These are phyloP conservation scores for Amiota minor DNA, from an alignment of 2,888 invertebrate species.

Conservation along the genomic window DNA sequence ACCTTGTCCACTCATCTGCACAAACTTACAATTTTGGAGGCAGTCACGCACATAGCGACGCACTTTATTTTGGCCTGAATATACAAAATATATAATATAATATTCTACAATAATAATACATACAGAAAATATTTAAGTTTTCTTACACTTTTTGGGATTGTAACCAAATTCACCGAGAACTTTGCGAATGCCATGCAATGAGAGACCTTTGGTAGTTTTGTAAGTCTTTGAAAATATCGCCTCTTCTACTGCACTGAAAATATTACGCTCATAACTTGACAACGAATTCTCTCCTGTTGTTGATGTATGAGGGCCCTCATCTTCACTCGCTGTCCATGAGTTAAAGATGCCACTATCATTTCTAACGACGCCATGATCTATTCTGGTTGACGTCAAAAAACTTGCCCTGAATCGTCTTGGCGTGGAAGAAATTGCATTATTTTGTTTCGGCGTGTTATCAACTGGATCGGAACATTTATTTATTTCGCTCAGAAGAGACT, in stretches of 20 bases:
- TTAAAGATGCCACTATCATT: not conserved
- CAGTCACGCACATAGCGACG: not conserved
- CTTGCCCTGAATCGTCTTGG: too few relatives aligned
- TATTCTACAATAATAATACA: not conserved
- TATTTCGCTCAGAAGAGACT: too few relatives aligned
- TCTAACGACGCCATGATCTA: not conserved
- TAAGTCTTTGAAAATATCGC: not conserved
- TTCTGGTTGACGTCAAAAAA: not conserved
- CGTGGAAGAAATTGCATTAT: too few relatives aligned
- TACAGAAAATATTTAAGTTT: not conserved
- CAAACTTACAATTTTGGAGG: not conserved
- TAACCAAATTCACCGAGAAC: not conserved
- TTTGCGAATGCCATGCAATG: not conserved
- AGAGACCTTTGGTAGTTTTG: conserved; percentile 1
- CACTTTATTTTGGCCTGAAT: not conserved
- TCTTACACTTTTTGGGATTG: not conserved
- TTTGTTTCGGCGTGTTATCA: too few relatives aligned
- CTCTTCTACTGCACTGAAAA: not conserved
- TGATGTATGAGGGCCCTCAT: too few relatives aligned
- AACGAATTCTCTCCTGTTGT: too few relatives aligned
- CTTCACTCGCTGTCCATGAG: too few relatives aligned
- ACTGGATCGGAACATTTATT: too few relatives aligned
- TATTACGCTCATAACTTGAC: not conserved
- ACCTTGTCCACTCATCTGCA: not conserved
- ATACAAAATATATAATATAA: too few relatives aligned